A percentile compares a stretch with the other conserved stretches of the same genome.
Evolutionary conservation across 1,140 invertebrate genomes (phyloP).

Genomic region (Callitettix versicolor): DNA sequence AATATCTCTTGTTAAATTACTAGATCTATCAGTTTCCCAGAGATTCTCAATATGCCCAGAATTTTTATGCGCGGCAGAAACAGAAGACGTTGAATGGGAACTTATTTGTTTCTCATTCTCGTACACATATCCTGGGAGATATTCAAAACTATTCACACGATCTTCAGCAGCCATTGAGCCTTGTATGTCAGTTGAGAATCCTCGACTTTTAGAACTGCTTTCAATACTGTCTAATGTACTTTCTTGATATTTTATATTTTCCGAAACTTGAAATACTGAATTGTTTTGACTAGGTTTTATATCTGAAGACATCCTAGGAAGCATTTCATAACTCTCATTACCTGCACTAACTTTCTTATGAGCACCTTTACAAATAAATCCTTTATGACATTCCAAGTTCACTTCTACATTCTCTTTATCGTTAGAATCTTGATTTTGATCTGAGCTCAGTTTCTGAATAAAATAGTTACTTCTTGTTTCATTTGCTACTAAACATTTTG

Average conservation of each 20-base stretch:
- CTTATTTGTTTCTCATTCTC: conserved; percentile 20
- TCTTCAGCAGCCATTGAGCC: conserved; percentile 22
- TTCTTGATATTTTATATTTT: background rate
- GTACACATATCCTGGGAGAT: conserved; percentile 37
- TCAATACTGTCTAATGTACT: conserved; percentile 17
- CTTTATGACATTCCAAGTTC: conserved; percentile 3
- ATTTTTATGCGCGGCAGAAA: background rate
- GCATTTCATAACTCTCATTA: background rate
- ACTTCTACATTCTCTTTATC: background rate
- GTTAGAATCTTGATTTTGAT: background rate
- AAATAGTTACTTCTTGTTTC: background rate
- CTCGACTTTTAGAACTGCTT: conserved; percentile 11
- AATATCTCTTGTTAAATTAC: conserved; percentile 34
- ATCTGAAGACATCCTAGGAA: background rate
- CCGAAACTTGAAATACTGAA: background rate
- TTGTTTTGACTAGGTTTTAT: too few species aligned
- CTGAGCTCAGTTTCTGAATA: background rate
- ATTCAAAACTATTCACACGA: conserved; percentile 39
- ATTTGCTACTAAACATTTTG: background rate
- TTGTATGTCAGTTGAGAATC: conserved; percentile 3
- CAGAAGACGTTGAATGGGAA: conserved; percentile 3
- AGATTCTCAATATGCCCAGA: background rate
- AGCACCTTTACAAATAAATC: conserved; percentile 5
- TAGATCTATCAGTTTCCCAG: conserved; percentile 27
- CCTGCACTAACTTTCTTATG: conserved; percentile 4